A percentile compares a stretch with the other conserved stretches of the same genome.
Evolutionary conservation across 1,140 invertebrate species (phyloP).

Genomic region (Solen grandis): DNA sequence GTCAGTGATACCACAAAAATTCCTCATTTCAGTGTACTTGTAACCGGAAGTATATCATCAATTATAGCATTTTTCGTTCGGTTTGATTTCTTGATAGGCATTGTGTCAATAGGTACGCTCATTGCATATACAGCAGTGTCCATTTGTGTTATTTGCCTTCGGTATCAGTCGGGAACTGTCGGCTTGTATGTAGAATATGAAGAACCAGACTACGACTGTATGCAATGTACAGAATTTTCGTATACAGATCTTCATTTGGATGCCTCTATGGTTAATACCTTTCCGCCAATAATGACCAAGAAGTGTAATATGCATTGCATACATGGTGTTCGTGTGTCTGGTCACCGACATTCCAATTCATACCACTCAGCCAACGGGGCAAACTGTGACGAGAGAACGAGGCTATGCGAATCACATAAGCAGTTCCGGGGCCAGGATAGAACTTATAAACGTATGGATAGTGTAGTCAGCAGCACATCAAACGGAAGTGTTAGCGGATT

Average conservation of each 20-base stretch:
- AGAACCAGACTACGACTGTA: conserved; percentile 61
- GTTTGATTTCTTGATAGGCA: conserved; percentile 90
- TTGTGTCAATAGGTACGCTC: conserved; percentile 94
- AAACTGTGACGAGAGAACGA: too few relatives aligned
- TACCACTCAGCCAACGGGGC: too few relatives aligned
- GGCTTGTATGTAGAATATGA: conserved; percentile 73
- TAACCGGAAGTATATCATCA: conserved; percentile 87
- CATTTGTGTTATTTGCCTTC: conserved; percentile 90
- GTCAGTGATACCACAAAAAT: conserved; percentile 80
- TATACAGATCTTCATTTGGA: conserved; percentile 38
- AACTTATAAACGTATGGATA: too few relatives aligned
- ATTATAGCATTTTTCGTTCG: conserved; percentile 91
- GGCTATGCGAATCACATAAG: too few relatives aligned
- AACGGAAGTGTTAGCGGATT: conserved; percentile 66
- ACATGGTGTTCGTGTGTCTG: too few relatives aligned
- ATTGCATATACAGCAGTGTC: conserved; percentile 94
- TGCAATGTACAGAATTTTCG: conserved; percentile 58
- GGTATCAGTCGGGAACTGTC: conserved; percentile 64
- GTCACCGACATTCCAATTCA: too few relatives aligned
- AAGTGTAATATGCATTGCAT: not conserved
- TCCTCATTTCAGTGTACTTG: conserved; percentile 88
- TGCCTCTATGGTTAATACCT: not conserved
- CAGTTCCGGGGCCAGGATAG: too few relatives aligned
- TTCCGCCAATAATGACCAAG: not conserved
- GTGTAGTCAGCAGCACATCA: conserved; percentile 58